Conservation (phyloP, 2,888 invertebrate genomes). For the Heliconius sara region DNA sequence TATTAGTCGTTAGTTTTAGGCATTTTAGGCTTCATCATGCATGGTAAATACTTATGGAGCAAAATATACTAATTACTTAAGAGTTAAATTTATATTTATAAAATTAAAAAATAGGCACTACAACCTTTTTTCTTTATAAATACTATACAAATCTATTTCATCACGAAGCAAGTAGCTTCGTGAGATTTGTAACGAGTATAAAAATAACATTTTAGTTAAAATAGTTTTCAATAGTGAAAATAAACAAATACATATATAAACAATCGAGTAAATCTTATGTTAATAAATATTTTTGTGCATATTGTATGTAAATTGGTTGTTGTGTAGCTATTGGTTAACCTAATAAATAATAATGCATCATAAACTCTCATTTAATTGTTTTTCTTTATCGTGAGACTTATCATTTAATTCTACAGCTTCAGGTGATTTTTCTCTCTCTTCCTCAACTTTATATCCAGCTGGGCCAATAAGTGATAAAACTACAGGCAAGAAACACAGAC, state of each 20-base stretch:
- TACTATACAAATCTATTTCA: background rate
- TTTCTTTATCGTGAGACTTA: slow-evolving; percentile 53
- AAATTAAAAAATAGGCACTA: background rate
- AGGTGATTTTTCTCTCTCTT: slow-evolving; percentile 54
- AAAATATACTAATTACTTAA: background rate
- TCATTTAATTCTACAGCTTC: slow-evolving; percentile 72
- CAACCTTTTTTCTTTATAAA: background rate
- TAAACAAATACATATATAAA: background rate
- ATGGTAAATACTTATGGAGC: background rate
- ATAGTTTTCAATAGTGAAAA: background rate
- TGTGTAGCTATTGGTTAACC: background rate
- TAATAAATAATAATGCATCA: background rate
- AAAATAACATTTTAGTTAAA: background rate
- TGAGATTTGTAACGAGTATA: background rate
- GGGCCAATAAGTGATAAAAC: slow-evolving; percentile 90
- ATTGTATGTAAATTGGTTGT: too few species aligned
- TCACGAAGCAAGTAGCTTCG: background rate
- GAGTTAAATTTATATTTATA: background rate
- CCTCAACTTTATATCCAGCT: slow-evolving; percentile 68
- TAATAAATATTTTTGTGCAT: background rate
- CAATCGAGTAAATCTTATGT: background rate
- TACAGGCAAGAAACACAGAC: slow-evolving; percentile 89
- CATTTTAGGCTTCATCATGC: too few species aligned
- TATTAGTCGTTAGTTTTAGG: too few species aligned
- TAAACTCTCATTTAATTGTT: slow-evolving; percentile 42